These are phyloP conservation scores for Panulirus ornatus DNA, from an alignment of 1,140 invertebrate genomes.

Conservation along the genomic window DNA sequence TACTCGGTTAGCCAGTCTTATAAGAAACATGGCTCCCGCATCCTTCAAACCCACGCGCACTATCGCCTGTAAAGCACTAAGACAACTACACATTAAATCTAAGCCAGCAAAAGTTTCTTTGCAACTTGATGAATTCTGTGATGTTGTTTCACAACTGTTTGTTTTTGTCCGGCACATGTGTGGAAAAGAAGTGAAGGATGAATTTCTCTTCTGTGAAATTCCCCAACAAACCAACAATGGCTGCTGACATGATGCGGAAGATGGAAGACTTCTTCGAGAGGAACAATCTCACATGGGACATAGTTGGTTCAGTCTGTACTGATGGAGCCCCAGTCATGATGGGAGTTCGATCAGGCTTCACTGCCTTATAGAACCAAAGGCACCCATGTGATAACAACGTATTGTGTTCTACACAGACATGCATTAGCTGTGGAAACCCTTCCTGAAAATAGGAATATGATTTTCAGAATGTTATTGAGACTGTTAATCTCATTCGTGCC, in stretches of 20 bases:
- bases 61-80: too few relatives aligned
- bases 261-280: conserved; percentile 31
- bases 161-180: conserved; percentile 30
- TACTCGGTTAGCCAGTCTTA: too few relatives aligned
- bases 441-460: conserved; percentile 18
- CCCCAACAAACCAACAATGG: conserved; percentile 20
- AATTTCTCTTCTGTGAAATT: conserved; percentile 16
- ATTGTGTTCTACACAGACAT: conserved; percentile 43
- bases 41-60: too few relatives aligned
- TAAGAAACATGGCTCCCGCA: too few relatives aligned
- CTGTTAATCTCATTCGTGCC: conserved; percentile 20
- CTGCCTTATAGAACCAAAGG: conserved; percentile 30
- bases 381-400: conserved; percentile 13
- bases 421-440: conserved; percentile 36
- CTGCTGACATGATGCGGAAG: conserved; percentile 16
- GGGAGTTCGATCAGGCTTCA: conserved; percentile 30
- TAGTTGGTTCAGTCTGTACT: conserved; percentile 34
- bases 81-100: conserved; percentile 47
- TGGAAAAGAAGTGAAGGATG: conserved; percentile 10
- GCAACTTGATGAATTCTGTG: conserved; percentile 21
- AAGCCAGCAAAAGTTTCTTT: conserved; percentile 38
- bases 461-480: conserved; percentile 33
- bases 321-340: conserved; percentile 43
- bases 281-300: conserved; percentile 29
- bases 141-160: conserved; percentile 26